Evolutionary conservation across 92 coral and sea anemone species (phyloP).

Genomic region (Epizoanthus rinbou): DNA sequence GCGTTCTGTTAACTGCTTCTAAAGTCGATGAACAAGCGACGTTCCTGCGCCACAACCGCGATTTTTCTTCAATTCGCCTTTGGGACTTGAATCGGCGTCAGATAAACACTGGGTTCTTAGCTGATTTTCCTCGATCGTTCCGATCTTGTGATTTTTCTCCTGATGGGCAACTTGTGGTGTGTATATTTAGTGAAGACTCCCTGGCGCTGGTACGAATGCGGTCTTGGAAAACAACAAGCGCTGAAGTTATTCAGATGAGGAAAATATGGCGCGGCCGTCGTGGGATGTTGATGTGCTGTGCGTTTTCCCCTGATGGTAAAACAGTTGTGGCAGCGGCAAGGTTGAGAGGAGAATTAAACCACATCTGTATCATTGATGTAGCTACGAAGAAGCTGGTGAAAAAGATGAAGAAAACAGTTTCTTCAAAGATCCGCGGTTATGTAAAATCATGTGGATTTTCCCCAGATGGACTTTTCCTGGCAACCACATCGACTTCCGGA

Average conservation of each 20-base stretch:
- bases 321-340: slow-evolving; percentile 84
- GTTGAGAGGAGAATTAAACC: slow-evolving; percentile 77
- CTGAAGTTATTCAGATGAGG: slow-evolving; percentile 91
- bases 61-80: slow-evolving; percentile 86
- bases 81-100: slow-evolving; percentile 91
- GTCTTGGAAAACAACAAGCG: slow-evolving; percentile 92
- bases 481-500: slow-evolving; percentile 79
- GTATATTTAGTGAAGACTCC: slow-evolving; percentile 86
- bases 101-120: slow-evolving; percentile 87
- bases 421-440: slow-evolving; percentile 80
- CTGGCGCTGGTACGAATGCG: slow-evolving; percentile 89
- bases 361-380: slow-evolving; percentile 83
- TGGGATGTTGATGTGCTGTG: slow-evolving; percentile 79
- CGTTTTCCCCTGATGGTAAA: slow-evolving; percentile 88
- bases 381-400: slow-evolving; percentile 73
- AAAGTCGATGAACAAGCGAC: slow-evolving; percentile 89
- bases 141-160: slow-evolving; percentile 93
- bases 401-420: slow-evolving; percentile 72
- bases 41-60: slow-evolving; percentile 82
- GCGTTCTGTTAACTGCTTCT: slow-evolving; percentile 84
- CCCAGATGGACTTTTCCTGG: slow-evolving; percentile 84
- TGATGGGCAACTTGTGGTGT: slow-evolving; percentile 87
- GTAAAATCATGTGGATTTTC: slow-evolving; percentile 84
- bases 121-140: slow-evolving; percentile 87
- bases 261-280: slow-evolving; percentile 85